Conservation (phyloP, 2,888 invertebrate species). For the Erannis defoliaria region DNA sequence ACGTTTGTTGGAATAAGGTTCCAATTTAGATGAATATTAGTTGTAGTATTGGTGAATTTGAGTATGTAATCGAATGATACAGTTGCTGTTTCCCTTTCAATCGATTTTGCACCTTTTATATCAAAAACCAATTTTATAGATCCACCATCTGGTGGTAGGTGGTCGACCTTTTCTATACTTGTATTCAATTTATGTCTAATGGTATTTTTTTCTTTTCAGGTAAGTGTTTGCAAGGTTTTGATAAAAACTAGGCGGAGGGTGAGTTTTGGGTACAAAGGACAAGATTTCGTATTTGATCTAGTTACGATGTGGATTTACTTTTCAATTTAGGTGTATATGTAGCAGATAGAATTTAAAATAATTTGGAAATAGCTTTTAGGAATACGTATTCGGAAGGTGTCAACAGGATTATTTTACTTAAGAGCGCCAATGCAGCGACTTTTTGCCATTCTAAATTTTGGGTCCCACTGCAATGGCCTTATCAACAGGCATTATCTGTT, state of each 20-base stretch:
- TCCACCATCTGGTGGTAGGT: slow-evolving; percentile 69
- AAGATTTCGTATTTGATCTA: slow-evolving; percentile 14
- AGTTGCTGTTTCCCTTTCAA: slow-evolving; percentile 72
- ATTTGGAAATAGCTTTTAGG: too few relatives aligned
- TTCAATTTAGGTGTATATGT: background rate
- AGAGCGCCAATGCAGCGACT: too few relatives aligned
- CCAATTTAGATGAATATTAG: slow-evolving; percentile 37
- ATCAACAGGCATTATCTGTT: too few relatives aligned
- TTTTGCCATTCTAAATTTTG: too few relatives aligned
- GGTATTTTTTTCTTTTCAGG: slow-evolving; percentile 70
- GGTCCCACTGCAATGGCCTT: too few relatives aligned
- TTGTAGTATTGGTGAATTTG: slow-evolving; percentile 40
- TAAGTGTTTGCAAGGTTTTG: slow-evolving; percentile 65
- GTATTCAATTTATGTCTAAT: slow-evolving; percentile 70
- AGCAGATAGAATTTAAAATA: too few relatives aligned
- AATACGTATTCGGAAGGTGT: background rate
- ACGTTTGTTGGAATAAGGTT: slow-evolving; percentile 42
- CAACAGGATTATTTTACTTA: too few relatives aligned
- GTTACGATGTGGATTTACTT: slow-evolving; percentile 46
- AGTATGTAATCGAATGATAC: slow-evolving; percentile 58
- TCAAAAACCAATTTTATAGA: slow-evolving; percentile 68
- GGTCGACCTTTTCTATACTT: slow-evolving; percentile 69
- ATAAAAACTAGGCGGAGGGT: slow-evolving; percentile 57
- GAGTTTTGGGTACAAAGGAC: slow-evolving; percentile 42
- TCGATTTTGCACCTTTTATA: slow-evolving; percentile 74